Conservation (phyloP, 2,888 invertebrate genomes). For the Cryptocephalus moraei region DNA sequence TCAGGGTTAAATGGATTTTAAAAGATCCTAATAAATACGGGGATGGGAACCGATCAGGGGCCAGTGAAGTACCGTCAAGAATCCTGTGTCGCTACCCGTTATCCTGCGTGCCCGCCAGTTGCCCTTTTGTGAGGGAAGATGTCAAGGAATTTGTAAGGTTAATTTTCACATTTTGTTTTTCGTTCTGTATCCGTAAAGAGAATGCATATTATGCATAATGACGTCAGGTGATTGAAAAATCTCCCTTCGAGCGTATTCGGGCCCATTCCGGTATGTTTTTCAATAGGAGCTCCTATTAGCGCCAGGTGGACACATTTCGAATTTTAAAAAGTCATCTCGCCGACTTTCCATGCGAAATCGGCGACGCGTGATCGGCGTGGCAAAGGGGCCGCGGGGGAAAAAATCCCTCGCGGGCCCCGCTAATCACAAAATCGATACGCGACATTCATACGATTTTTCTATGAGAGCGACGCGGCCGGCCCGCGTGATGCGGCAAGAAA, state of each 20-base stretch:
- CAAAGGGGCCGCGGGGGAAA: constrained; percentile 19
- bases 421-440: constrained; percentile 27
- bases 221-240: no score
- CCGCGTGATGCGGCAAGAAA: constrained; percentile 3
- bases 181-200: no score
- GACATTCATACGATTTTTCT: constrained; percentile 20
- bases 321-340: constrained; percentile 16
- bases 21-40: no score
- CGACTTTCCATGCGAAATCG: constrained; percentile 20
- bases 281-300: constrained; percentile 11
- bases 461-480: constrained; percentile 1
- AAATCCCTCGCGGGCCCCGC: constrained; percentile 17
- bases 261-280: constrained; percentile 1
- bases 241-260: neutral
- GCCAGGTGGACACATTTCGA: constrained; percentile 17
- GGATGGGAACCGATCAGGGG: no score
- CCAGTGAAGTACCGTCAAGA: no score
- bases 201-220: no score
- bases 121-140: no score
- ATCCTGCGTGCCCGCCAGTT: no score
- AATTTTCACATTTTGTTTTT: no score
- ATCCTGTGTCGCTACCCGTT: no score
- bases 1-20: no score
- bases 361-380: constrained; percentile 24
- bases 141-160: no score